These are phyloP conservation scores for Drosophila azteca DNA, from an alignment of 1,140 invertebrate species.

Conservation along the genomic window DNA sequence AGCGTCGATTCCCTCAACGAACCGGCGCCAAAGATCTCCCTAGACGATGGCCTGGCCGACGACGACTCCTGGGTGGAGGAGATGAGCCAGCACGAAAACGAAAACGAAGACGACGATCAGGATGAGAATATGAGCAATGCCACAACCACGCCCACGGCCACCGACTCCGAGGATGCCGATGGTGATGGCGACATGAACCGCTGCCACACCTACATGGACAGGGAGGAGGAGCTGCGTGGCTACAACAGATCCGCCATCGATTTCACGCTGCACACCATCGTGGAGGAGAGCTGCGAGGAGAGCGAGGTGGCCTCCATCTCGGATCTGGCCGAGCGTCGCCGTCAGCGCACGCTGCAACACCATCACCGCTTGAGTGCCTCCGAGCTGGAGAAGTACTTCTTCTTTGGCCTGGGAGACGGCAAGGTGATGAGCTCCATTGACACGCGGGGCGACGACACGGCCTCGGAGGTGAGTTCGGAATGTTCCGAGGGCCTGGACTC, in stretches of 20 bases:
- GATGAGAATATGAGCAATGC: conserved; percentile 86
- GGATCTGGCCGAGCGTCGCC: conserved; percentile 52
- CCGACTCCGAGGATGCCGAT: conserved; percentile 84
- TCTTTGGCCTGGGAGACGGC: conserved; percentile 91
- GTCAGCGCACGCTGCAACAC: conserved; percentile 80
- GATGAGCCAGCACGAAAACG: conserved; percentile 89
- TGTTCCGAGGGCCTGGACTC: conserved; percentile 93
- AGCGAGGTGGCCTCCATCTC: conserved; percentile 88
- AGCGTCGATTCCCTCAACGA: conserved; percentile 70
- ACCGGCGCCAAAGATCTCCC: conserved; percentile 67
- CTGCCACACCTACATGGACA: conserved; percentile 85
- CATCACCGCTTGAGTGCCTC: conserved; percentile 88
- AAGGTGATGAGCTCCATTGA: conserved; percentile 84
- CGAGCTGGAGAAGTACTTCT: conserved; percentile 96
- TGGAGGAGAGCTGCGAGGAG: conserved; percentile 97
- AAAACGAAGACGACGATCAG: conserved; percentile 87
- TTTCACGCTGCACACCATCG: conserved; percentile 95
- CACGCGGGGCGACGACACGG: conserved; percentile 87
- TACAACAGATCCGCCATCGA: conserved; percentile 92
- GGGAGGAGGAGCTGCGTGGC: conserved; percentile 91
- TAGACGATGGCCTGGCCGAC: conserved; percentile 92
- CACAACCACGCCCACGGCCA: conserved; percentile 85
- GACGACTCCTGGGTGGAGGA: conserved; percentile 95
- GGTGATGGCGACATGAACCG: conserved; percentile 56
- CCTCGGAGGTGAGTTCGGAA: conserved; percentile 94